Conservation (phyloP, 2,888 invertebrate species). For the Hyles lineata region DNA sequence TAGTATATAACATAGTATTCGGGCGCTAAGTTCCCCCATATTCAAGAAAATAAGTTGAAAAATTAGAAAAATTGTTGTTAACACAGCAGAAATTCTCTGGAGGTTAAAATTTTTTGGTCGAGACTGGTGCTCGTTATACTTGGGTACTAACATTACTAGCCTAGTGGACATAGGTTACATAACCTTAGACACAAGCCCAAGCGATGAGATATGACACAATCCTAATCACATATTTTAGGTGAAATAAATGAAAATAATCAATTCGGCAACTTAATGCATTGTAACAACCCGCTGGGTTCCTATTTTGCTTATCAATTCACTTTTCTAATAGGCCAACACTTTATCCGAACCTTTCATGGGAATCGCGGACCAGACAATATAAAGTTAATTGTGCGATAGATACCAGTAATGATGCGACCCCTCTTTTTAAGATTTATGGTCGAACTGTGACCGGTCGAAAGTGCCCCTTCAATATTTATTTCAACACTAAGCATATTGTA, state of each 20-base stretch:
- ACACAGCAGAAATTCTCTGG: too few relatives aligned
- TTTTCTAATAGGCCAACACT: conserved; percentile 38
- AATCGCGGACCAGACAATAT: conserved; percentile 75
- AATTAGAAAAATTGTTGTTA: too few relatives aligned
- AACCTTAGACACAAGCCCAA: too few relatives aligned
- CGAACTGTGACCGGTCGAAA: conserved; percentile 69
- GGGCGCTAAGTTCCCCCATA: too few relatives aligned
- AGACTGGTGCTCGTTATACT: too few relatives aligned
- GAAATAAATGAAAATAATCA: conserved; percentile 8
- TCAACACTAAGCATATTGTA: conserved; percentile 77
- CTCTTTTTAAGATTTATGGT: conserved; percentile 69
- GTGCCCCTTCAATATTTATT: conserved; percentile 71
- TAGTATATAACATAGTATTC: too few relatives aligned
- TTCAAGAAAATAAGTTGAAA: too few relatives aligned
- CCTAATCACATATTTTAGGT: background rate
- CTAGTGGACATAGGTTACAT: too few relatives aligned
- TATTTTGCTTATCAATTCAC: conserved; percentile 21
- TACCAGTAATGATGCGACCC: conserved; percentile 73
- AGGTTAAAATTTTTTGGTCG: too few relatives aligned
- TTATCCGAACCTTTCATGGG: conserved; percentile 74
- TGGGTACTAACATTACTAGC: too few relatives aligned
- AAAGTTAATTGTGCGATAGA: conserved; percentile 81
- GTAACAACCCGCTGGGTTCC: background rate
- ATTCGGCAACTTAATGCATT: background rate
- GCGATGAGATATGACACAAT: conserved; percentile 26